Percentiles rank a stretch among this genome's conserved stretches.
Evolutionary conservation across 2,113 vertebrate species (phyloP).

Genomic region (Nasalis larvatus): DNA sequence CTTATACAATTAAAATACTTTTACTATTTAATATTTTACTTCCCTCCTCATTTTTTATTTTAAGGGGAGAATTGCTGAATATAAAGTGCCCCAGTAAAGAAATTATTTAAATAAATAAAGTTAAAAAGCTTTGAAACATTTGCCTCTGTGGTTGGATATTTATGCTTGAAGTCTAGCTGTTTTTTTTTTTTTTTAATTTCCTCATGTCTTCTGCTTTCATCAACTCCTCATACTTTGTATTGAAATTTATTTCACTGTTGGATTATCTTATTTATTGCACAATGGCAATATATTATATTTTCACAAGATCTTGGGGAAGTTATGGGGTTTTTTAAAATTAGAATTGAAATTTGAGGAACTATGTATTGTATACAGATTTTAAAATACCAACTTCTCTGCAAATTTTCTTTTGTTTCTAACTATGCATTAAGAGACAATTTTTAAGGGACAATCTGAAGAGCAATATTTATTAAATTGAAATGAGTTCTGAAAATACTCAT

Average conservation of each 20-base stretch:
- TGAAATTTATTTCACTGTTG: not conserved
- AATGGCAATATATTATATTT: not conserved
- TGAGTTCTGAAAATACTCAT: not conserved
- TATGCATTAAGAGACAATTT: not conserved
- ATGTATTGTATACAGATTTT: not conserved
- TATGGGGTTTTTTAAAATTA: not conserved
- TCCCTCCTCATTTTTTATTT: not conserved
- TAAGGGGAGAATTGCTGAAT: not conserved
- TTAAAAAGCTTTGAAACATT: not conserved
- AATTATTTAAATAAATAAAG: not conserved
- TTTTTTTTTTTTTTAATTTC: not conserved
- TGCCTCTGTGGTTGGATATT: not conserved
- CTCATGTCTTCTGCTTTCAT: not conserved
- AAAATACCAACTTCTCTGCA: not conserved
- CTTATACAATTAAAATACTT: not conserved
- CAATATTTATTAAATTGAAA: not conserved
- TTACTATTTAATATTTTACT: not conserved
- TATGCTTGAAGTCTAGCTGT: not conserved
- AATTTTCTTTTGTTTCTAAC: not conserved
- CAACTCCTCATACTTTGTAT: not conserved
- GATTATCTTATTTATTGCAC: not conserved
- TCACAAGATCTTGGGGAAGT: not conserved
- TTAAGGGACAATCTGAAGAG: not conserved
- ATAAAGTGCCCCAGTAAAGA: not conserved
- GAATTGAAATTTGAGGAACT: not conserved